Evolutionary conservation across 1,140 invertebrate species (phyloP).

Genomic region (Neoseiulus cucumeris): DNA sequence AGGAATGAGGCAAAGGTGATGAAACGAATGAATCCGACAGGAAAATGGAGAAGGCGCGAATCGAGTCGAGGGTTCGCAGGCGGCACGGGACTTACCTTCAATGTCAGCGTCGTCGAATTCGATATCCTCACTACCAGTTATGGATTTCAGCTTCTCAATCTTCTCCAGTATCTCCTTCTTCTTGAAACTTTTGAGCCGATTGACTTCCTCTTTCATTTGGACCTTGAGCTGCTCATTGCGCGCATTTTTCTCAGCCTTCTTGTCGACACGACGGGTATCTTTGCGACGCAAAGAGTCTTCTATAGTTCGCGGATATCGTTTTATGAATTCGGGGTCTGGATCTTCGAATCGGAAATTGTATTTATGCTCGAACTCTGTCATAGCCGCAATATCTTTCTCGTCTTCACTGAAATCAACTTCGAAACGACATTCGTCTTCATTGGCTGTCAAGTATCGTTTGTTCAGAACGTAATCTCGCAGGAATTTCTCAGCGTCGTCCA

Average conservation of each 20-base stretch:
- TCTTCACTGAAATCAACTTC: conserved; percentile 32
- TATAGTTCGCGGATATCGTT: conserved; percentile 58
- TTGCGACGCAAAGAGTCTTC: conserved; percentile 56
- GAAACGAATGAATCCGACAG: too few relatives aligned
- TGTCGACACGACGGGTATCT: conserved; percentile 50
- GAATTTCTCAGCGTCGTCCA: conserved; percentile 66
- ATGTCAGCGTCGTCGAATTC: conserved; percentile 33
- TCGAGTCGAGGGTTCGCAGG: too few relatives aligned
- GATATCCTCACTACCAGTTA: conserved; percentile 50
- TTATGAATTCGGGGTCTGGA: conserved; percentile 76
- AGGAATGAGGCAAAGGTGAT: too few relatives aligned
- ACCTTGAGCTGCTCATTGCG: conserved; percentile 22
- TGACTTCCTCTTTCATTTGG: conserved; percentile 39
- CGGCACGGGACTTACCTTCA: conserved; percentile 28
- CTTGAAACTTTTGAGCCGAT: conserved; percentile 63
- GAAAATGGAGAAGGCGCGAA: too few relatives aligned
- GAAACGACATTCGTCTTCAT: conserved; percentile 11
- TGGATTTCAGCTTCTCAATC: conserved; percentile 60
- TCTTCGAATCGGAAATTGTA: conserved; percentile 93
- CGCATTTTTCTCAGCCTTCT: conserved; percentile 43
- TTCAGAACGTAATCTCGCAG: conserved; percentile 78
- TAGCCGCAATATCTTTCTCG: conserved; percentile 39
- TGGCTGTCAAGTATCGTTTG: conserved; percentile 33
- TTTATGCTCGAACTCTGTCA: conserved; percentile 79
- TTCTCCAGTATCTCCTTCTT: conserved; percentile 74